Conservation (phyloP, 2,888 invertebrate genomes). For the Caenorhabditis parvicauda region DNA sequence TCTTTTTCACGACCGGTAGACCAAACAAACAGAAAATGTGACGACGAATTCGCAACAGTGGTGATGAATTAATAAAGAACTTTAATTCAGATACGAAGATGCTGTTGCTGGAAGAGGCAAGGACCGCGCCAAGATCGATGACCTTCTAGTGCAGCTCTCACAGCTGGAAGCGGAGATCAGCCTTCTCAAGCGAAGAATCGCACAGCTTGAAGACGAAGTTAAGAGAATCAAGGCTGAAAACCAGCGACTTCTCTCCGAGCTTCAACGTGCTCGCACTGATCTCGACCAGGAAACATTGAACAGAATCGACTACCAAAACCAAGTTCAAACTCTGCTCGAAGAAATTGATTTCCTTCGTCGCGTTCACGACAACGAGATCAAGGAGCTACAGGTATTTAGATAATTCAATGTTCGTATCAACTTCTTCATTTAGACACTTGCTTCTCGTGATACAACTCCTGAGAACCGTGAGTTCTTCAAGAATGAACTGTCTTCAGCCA, state of each 20-base stretch:
- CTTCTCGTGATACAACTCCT: constrained; percentile 66
- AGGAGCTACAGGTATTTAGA: constrained; percentile 16
- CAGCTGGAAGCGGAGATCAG: constrained; percentile 65
- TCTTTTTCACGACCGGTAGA: not conserved
- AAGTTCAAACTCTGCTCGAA: constrained; percentile 66
- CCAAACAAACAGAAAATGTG: not conserved
- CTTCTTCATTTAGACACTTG: constrained; percentile 57
- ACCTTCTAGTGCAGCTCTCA: constrained; percentile 64
- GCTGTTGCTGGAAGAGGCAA: constrained; percentile 51
- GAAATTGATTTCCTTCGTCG: constrained; percentile 67
- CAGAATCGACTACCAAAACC: constrained; percentile 67
- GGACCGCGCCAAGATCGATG: constrained; percentile 64
- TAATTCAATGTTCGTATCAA: constrained; percentile 50
- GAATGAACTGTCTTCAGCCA: constrained; percentile 66
- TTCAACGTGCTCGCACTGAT: constrained; percentile 63
- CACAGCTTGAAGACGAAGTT: constrained; percentile 56
- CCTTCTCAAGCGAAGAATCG: constrained; percentile 55
- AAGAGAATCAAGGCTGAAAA: constrained; percentile 64
- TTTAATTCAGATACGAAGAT: constrained; percentile 63
- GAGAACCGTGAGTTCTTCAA: constrained; percentile 68
- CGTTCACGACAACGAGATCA: constrained; percentile 65
- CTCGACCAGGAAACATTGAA: constrained; percentile 67
- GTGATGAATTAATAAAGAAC: too few species aligned
- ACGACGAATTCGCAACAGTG: too few species aligned
- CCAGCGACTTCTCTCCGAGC: constrained; percentile 56